Evolutionary conservation across 2,797 vertebrate genomes (phyloP).

Genomic region (Sebastes hubbsi): DNA sequence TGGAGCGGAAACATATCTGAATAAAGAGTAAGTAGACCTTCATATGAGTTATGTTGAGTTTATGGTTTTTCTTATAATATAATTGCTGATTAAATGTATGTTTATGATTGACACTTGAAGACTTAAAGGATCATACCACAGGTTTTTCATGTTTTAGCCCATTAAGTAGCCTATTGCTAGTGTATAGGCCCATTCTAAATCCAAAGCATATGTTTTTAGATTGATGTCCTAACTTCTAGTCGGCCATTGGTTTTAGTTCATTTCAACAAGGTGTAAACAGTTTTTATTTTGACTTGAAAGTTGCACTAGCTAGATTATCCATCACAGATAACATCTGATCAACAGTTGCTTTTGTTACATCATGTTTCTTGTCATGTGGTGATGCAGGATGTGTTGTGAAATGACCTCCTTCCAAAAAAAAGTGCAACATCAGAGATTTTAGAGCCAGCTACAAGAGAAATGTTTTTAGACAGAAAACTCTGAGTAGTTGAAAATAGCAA

Average conservation of each 20-base stretch:
- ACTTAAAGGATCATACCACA: neutral
- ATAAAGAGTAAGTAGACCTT: conserved; percentile 46
- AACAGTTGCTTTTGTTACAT: neutral
- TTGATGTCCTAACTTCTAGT: neutral
- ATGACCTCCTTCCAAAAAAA: neutral
- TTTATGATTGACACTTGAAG: neutral
- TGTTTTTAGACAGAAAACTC: neutral
- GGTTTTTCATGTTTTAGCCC: neutral
- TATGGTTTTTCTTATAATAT: neutral
- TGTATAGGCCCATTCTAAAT: neutral
- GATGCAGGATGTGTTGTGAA: conserved; percentile 7
- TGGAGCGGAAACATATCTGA: neutral
- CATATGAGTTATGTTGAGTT: neutral
- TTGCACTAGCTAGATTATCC: neutral
- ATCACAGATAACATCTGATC: neutral
- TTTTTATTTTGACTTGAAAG: neutral
- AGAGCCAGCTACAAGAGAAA: neutral
- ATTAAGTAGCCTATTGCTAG: neutral
- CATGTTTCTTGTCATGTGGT: neutral
- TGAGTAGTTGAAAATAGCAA: neutral
- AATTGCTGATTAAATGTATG: neutral
- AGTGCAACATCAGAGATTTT: neutral
- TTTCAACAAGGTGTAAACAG: neutral
- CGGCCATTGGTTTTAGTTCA: neutral
- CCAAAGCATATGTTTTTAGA: neutral